Evolutionary conservation across 1,140 invertebrate genomes (phyloP).

Genomic region (Zaprionus gabonicus): DNA sequence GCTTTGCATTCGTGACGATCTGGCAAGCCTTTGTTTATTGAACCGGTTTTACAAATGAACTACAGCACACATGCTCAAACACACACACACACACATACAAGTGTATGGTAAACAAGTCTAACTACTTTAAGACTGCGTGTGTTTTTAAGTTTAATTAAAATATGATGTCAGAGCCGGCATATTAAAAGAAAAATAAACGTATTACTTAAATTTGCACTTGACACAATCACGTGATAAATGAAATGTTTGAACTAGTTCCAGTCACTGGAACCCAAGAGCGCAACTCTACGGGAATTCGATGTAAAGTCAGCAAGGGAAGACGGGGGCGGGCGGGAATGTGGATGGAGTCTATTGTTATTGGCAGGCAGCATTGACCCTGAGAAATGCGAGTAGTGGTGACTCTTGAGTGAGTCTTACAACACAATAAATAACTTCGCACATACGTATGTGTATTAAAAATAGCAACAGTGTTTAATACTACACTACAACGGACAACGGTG

Average conservation of each 20-base stretch:
- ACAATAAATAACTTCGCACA: constrained; percentile 26
- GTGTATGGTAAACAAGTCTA: constrained; percentile 38
- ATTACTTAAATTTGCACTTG: constrained; percentile 3
- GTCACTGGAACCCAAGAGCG: background rate
- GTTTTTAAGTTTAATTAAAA: constrained; percentile 22
- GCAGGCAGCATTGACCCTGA: constrained; percentile 66
- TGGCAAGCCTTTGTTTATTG: constrained; percentile 46
- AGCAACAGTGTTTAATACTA: constrained; percentile 30
- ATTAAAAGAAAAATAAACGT: background rate
- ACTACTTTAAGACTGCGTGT: constrained; percentile 27
- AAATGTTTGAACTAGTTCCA: constrained; percentile 36
- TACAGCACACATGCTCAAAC: constrained; percentile 10
- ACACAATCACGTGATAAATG: constrained; percentile 17
- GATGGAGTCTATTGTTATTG: constrained; percentile 39
- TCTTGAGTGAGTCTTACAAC: constrained; percentile 22
- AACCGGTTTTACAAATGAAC: constrained; percentile 53
- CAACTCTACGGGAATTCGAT: constrained; percentile 33
- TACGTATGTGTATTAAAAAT: constrained; percentile 17
- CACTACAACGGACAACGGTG: constrained; percentile 2
- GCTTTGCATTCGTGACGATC: constrained; percentile 33
- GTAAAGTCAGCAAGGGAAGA: background rate
- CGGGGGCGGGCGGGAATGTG: background rate
- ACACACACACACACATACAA: background rate
- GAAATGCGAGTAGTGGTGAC: constrained; percentile 41
- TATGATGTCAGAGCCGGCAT: constrained; percentile 50